phyloP scores from a whole-genome alignment of 2,888 invertebrate genomes.

The Pachliopta kotzebuea region DNA sequence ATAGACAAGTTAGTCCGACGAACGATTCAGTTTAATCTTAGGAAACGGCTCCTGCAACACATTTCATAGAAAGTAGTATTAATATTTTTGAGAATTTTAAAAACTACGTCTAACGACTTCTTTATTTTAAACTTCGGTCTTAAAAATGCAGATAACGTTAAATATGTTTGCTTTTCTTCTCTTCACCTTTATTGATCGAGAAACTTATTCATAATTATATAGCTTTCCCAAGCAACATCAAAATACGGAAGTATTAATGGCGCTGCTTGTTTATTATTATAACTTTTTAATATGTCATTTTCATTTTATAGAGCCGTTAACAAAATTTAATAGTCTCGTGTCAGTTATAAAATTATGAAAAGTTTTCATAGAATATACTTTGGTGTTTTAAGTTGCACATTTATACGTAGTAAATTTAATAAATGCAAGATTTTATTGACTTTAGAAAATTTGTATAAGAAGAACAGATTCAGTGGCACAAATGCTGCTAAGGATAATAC shows the following conservation, averaged over 20 bases:
- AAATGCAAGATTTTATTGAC: constrained; percentile 20
- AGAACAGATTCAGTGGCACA: constrained; percentile 15
- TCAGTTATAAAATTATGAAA: constrained; percentile 27
- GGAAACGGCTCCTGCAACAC: no score
- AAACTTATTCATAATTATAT: not conserved
- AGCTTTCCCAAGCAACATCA: constrained; percentile 24
- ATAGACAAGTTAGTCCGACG: no score
- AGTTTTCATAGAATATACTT: constrained; percentile 22
- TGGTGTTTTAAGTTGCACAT: constrained; percentile 17
- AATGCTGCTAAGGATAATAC: constrained; percentile 10
- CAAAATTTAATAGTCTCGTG: constrained; percentile 19
- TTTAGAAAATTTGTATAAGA: constrained; percentile 19
- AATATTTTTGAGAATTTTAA: no score
- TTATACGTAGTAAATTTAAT: constrained; percentile 18
- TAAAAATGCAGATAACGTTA: no score
- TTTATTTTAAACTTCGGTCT: no score
- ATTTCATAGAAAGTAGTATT: no score
- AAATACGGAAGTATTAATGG: constrained; percentile 25
- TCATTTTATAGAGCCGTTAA: constrained; percentile 25
- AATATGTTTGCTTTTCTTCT: no score
- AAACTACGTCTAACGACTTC: no score
- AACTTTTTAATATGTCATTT: constrained; percentile 29
- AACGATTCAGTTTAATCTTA: no score
- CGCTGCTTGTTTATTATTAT: constrained; percentile 28
- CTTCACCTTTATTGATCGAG: no score